Conservation (phyloP, 2,888 invertebrate genomes). For the Lasius platythorax region DNA sequence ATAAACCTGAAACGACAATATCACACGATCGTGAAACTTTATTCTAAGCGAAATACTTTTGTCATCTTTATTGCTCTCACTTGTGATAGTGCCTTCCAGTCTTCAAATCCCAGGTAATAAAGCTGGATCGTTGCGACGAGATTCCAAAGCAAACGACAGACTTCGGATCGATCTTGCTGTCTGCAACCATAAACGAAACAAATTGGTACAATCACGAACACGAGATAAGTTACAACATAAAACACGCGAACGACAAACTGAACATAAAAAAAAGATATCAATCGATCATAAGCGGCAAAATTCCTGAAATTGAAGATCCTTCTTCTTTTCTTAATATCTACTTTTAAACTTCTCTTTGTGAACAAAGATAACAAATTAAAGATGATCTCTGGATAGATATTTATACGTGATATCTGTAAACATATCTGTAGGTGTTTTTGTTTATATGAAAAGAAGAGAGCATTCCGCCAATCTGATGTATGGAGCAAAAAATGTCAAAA, state of each 20-base stretch:
- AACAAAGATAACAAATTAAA: neutral
- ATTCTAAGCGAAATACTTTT: neutral
- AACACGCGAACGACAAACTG: neutral
- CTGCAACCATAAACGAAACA: conserved; percentile 86
- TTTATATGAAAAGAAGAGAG: neutral
- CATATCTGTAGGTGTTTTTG: neutral
- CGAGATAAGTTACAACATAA: neutral
- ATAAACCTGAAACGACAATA: conserved; percentile 88
- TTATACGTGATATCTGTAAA: neutral
- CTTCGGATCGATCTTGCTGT: conserved; percentile 89
- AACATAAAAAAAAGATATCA: conserved; percentile 12
- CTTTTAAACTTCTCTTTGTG: neutral
- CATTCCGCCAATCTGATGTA: neutral
- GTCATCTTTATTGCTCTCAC: conserved; percentile 66
- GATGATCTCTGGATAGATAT: neutral
- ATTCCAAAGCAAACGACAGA: conserved; percentile 94
- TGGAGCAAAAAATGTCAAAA: neutral
- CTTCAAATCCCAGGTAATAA: conserved; percentile 93
- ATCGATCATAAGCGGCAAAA: neutral
- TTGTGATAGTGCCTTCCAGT: conserved; percentile 93
- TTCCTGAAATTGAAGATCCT: neutral
- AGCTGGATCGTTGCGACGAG: conserved; percentile 93
- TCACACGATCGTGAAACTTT: neutral
- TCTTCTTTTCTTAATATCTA: neutral
- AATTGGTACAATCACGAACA: neutral